Conservation (phyloP, 2,888 invertebrate species). For the Noctua comes region DNA sequence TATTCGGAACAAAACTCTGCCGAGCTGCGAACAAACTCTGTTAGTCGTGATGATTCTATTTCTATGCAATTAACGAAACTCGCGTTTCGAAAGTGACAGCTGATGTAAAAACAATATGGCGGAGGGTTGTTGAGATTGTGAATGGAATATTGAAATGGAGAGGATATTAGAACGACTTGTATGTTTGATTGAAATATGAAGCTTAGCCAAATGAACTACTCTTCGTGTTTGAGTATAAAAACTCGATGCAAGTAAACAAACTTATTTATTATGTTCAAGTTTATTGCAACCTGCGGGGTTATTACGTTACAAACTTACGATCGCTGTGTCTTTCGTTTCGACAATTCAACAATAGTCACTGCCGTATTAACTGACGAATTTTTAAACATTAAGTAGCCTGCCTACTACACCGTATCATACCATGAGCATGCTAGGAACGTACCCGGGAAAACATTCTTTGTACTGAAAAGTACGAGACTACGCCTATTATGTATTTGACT, state of each 20-base stretch:
- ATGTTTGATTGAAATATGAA: neutral
- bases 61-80: conserved; percentile 67
- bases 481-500: no score
- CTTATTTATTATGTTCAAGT: neutral
- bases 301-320: neutral
- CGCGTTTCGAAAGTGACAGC: conserved; percentile 45
- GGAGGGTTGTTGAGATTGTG: conserved; percentile 14
- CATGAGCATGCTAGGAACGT: no score
- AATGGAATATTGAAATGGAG: neutral
- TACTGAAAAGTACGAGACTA: no score
- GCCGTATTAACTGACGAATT: neutral
- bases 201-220: neutral
- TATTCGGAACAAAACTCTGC: conserved; percentile 69
- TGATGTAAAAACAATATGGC: conserved; percentile 35
- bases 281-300: neutral
- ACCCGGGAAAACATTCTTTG: no score
- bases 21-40: conserved; percentile 61
- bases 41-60: conserved; percentile 65
- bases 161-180: neutral
- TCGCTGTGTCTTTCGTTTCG: neutral
- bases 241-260: neutral
- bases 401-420: no score
- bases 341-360: neutral
- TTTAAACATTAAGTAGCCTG: neutral
- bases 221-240: neutral